Base-by-base conservation (phyloP, 2,797 vertebrate genomes). In the Coilia nasus region DNA sequence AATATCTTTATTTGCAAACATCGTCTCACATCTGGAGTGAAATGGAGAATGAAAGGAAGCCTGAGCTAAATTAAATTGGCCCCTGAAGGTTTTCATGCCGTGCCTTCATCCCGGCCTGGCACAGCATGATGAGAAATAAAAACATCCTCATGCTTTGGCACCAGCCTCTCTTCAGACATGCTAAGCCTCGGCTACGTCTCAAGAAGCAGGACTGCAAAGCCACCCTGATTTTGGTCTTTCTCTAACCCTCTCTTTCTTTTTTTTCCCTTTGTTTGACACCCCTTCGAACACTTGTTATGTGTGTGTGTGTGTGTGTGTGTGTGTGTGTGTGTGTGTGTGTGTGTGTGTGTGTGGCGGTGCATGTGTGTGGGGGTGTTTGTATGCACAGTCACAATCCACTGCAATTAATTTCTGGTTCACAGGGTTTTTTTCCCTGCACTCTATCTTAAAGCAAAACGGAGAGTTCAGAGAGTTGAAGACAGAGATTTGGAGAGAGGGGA, bases 1-100 rank as follows among this genome's bases (percentile, higher is more conserved):
- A 44, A 78, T 9, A 17, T 44, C 71, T 78, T 78, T 78, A 78
- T 78, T 78, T 78, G 71, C 17, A 44, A 78, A 78, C 71, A 21
- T 78, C 31, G 41, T 21, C 31, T 44, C 31, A 41, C 71, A 78
- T 78, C 31, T 78, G 71, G 19, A 44, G 21, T 44, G 35, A 44
- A 41, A 78, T 44, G 35, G 71, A 41, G 35, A 44, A n/a, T 44
- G 35, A 21, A 44, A 19, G 14, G 71, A 78, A 41, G 35, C 19
- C 6, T 17, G 35, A 6, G 19, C 19, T 15, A 78, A 21, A 78
- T 78, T 78, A 78, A 78, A 78, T 78, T 78, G 71, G 71, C 71
- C 71, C 71, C 71, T 21, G 71, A 44, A 78, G 71, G 71, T 35
- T 75, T 41, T 17, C n/a, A 23, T 12, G 60, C 67, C 19, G 71